These are phyloP conservation scores for Vidua macroura DNA, from an alignment of 2,113 vertebrate species.

Conservation along the genomic window DNA sequence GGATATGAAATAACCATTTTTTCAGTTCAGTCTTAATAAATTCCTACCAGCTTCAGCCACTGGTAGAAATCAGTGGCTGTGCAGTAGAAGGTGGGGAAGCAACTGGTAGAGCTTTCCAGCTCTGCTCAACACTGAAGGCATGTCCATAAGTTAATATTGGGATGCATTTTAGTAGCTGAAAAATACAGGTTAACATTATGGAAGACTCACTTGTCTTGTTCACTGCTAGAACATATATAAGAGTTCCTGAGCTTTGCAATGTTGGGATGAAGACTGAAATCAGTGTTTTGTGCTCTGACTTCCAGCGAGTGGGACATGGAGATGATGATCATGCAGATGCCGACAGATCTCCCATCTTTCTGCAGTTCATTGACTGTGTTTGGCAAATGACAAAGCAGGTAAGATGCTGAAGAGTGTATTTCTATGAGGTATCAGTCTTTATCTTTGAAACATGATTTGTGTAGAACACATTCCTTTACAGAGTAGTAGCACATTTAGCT, in stretches of 20 bases:
- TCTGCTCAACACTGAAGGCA: neutral
- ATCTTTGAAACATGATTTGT: neutral
- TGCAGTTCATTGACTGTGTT: constrained; percentile 97
- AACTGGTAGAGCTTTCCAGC: neutral
- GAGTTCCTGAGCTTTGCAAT: neutral
- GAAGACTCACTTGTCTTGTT: neutral
- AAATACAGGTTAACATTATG: neutral
- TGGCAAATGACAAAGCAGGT: constrained; percentile 99
- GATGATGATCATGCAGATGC: constrained; percentile 90
- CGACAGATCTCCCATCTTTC: constrained; percentile 93
- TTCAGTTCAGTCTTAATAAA: neutral
- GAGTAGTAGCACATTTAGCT: neutral
- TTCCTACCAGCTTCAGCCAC: neutral
- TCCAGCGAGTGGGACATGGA: constrained; percentile 91
- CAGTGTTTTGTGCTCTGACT: neutral
- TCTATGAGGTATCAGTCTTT: neutral
- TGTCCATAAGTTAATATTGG: neutral
- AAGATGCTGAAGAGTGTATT: constrained; percentile 6
- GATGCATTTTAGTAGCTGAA: neutral
- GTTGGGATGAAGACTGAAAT: neutral
- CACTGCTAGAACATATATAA: neutral
- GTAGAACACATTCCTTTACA: neutral
- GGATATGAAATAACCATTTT: neutral
- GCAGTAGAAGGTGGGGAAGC: neutral
- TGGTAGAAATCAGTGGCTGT: neutral